Conservation (phyloP, 2,888 invertebrate genomes). For the Leptinotarsa juncta region DNA sequence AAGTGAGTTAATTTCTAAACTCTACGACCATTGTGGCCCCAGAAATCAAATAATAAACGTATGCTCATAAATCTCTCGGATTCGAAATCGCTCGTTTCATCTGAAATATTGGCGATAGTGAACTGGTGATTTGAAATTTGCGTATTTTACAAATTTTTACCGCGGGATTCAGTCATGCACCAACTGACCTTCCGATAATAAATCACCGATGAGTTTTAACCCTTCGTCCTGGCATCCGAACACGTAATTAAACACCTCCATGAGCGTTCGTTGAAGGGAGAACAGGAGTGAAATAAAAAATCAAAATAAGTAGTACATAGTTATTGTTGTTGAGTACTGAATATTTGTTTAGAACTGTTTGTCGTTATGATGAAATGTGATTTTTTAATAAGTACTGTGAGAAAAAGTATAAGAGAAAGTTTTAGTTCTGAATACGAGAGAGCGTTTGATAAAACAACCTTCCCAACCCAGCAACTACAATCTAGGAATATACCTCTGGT, state of each 20-base stretch:
- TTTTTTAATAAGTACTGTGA: too few species aligned
- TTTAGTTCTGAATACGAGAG: too few species aligned
- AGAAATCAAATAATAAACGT: constrained; percentile 3
- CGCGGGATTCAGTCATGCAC: constrained; percentile 49
- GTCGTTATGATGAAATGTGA: too few species aligned
- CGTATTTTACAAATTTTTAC: constrained; percentile 52
- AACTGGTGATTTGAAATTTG: constrained; percentile 55
- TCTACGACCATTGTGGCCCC: not conserved
- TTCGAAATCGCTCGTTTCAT: not conserved
- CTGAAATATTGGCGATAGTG: constrained; percentile 35
- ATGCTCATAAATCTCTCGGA: constrained; percentile 5
- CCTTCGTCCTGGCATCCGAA: constrained; percentile 39
- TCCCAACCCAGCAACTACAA: too few species aligned
- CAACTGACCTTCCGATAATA: constrained; percentile 62
- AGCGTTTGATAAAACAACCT: too few species aligned
- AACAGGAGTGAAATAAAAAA: too few species aligned
- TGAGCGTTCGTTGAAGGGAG: not conserved
- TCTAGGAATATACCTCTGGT: too few species aligned
- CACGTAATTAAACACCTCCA: constrained; percentile 62
- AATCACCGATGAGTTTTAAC: constrained; percentile 61
- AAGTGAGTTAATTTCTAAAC: not conserved
- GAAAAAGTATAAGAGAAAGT: too few species aligned
- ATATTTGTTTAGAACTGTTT: too few species aligned
- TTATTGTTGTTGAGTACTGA: too few species aligned
- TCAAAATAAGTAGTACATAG: too few species aligned